Conservation (phyloP, 2,113 vertebrate species). For the Polypterus senegalus region DNA sequence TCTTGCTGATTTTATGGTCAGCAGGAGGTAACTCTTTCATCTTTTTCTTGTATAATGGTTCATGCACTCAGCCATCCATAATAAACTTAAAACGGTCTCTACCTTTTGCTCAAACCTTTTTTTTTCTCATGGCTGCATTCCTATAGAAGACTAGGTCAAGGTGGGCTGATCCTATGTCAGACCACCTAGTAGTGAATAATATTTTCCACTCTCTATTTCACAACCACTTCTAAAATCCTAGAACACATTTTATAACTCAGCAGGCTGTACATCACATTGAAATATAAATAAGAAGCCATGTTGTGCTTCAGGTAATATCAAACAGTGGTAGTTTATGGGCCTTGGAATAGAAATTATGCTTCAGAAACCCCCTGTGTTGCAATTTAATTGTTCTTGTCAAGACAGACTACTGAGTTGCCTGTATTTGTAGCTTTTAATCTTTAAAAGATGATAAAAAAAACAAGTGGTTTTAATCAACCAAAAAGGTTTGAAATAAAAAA, state of each 20-base stretch:
- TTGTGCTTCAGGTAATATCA: no score
- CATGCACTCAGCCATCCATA: neutral
- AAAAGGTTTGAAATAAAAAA: no score
- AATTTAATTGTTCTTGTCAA: no score
- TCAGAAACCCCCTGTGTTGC: no score
- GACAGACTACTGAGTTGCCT: no score
- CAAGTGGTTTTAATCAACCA: no score
- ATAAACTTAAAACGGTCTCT: neutral
- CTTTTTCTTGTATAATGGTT: neutral
- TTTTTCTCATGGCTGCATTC: neutral
- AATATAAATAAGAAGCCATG: no score
- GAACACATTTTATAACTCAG: neutral
- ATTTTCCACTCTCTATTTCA: conserved; percentile 1
- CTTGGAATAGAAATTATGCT: no score
- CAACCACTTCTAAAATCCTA: neutral
- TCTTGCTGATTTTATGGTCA: neutral
- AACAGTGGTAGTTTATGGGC: no score
- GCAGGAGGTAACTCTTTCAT: neutral
- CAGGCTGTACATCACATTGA: neutral
- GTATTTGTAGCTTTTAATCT: no score
- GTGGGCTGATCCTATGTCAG: neutral
- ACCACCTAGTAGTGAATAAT: neutral
- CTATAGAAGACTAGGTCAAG: neutral
- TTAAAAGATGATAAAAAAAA: no score
- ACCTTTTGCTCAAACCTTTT: neutral